Percentiles rank a stretch among this genome's conserved stretches.
Conservation (phyloP, 1,140 invertebrate species). For the Coenobita brevimanus region DNA sequence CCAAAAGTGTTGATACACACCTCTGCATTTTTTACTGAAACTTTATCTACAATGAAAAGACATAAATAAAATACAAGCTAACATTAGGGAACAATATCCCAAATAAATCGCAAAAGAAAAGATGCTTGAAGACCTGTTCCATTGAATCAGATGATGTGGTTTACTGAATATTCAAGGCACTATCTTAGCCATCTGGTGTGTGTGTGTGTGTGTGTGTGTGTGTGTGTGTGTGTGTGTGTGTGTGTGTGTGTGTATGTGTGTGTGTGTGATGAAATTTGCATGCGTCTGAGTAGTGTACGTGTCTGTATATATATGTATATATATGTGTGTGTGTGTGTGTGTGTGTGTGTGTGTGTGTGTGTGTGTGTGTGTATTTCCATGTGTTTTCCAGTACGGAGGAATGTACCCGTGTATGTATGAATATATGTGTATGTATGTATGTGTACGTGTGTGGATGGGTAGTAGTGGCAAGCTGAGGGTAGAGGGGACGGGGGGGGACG, state of each 20-base stretch:
- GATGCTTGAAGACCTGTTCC: too few species aligned
- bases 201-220: neutral
- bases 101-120: too few species aligned
- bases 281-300: too few species aligned
- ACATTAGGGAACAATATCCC: too few species aligned
- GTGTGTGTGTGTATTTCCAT: neutral
- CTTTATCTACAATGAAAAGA: too few species aligned
- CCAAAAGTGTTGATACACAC: too few species aligned
- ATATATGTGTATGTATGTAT: neutral
- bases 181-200: neutral
- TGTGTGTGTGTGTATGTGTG: neutral
- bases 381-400: neutral
- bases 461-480: neutral
- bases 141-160: too few species aligned
- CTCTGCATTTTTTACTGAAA: too few species aligned
- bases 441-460: neutral
- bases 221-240: conserved; percentile 1
- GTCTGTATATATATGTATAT: too few species aligned
- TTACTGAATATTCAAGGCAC: neutral
- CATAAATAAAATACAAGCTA: too few species aligned
- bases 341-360: neutral
- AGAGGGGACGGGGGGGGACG: too few species aligned
- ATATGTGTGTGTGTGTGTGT: conserved; percentile 1
- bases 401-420: neutral
- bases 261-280: too few species aligned